These are phyloP conservation scores for Oryzias sinensis DNA, from an alignment of 2,797 vertebrate genomes.

Conservation along the genomic window DNA sequence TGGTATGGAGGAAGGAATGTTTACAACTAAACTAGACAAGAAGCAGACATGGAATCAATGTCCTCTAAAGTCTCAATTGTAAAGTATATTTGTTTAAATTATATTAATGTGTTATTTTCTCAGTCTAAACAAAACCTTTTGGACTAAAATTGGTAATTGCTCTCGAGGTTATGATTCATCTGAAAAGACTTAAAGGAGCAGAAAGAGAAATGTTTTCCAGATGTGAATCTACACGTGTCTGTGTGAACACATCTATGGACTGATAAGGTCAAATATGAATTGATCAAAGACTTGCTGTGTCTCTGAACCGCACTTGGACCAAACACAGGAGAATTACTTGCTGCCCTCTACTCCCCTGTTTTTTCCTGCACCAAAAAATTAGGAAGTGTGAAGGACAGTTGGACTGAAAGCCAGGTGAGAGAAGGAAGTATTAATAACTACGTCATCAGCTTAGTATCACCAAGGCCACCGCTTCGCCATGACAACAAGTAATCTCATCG, in stretches of 20 bases:
- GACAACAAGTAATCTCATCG: slow-evolving; percentile 49
- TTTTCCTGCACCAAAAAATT: slow-evolving; percentile 13
- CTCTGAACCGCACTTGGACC: slow-evolving; percentile 47
- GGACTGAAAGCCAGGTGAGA: slow-evolving; percentile 45
- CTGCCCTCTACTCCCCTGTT: slow-evolving; percentile 2
- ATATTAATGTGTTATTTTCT: too few relatives aligned
- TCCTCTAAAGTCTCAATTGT: too few relatives aligned
- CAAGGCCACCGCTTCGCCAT: slow-evolving; percentile 46
- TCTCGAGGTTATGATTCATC: too few relatives aligned
- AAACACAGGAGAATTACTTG: slow-evolving; percentile 12
- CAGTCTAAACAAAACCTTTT: too few relatives aligned
- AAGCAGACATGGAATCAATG: too few relatives aligned
- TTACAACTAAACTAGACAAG: too few relatives aligned
- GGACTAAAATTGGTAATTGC: too few relatives aligned
- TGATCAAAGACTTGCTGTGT: slow-evolving; percentile 58
- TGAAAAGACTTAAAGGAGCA: too few relatives aligned
- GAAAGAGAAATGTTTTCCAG: slow-evolving; percentile 19
- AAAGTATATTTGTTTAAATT: too few relatives aligned
- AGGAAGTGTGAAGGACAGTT: slow-evolving; percentile 36
- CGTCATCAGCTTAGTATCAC: slow-evolving; percentile 29
- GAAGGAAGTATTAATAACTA: slow-evolving; percentile 24
- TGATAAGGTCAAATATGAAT: slow-evolving; percentile 43
- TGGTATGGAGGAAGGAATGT: too few relatives aligned
- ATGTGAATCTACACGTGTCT: slow-evolving; percentile 10
- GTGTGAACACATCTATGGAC: slow-evolving; percentile 45